Conservation (phyloP, 2,113 vertebrate genomes). For the Sprattus sprattus region DNA sequence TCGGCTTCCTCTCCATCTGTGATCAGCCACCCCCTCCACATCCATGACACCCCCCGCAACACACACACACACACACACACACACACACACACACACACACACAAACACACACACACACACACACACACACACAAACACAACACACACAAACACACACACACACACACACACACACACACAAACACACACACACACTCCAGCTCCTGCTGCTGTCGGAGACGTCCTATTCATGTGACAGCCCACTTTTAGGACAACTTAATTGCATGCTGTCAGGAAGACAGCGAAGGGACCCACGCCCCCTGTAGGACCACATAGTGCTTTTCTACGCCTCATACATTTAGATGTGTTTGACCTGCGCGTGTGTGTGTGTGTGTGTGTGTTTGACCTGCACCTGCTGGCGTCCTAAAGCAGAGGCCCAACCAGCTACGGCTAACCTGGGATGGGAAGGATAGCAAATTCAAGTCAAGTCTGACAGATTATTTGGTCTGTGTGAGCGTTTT, state of each 20-base stretch:
- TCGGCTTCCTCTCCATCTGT: background rate
- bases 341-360: background rate
- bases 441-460: background rate
- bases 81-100: background rate
- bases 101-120: background rate
- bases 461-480: background rate
- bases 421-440: background rate
- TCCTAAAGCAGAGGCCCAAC: background rate
- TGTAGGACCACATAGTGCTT: background rate
- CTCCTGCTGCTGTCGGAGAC: background rate
- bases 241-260: conserved; percentile 13
- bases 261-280: background rate
- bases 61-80: conserved; percentile 9
- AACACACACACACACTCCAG: background rate
- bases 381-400: background rate
- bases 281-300: background rate
- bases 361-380: no score
- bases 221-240: conserved; percentile 14
- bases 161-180: background rate
- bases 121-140: background rate
- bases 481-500: background rate
- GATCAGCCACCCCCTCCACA: background rate
- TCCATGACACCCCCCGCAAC: background rate
- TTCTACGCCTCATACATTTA: background rate
- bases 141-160: background rate